These are phyloP conservation scores for Pristionchus entomophagus DNA, from an alignment of 2,888 invertebrate species.

Conservation along the genomic window DNA sequence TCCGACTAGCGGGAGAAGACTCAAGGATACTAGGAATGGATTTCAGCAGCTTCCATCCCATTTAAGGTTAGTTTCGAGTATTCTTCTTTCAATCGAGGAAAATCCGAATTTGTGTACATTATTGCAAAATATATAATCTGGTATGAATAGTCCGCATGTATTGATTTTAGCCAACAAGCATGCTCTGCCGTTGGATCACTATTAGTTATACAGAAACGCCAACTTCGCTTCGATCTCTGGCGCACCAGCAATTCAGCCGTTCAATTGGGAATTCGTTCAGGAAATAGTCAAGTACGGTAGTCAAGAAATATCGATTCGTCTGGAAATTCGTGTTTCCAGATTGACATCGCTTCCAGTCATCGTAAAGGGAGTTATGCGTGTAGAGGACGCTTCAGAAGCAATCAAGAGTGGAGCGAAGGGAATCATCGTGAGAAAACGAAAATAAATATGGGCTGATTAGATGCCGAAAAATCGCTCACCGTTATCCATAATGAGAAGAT, in stretches of 20 bases:
- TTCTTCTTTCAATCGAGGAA: too few relatives aligned
- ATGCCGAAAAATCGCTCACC: neutral
- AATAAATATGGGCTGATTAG: neutral
- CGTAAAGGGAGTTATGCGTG: constrained; percentile 76
- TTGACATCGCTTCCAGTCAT: constrained; percentile 70
- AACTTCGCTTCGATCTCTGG: neutral
- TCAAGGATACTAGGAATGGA: constrained; percentile 87
- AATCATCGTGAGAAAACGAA: constrained; percentile 83
- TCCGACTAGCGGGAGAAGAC: constrained; percentile 84
- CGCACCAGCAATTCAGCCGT: neutral
- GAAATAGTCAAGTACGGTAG: neutral
- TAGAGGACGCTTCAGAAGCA: constrained; percentile 88
- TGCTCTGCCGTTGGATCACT: too few relatives aligned
- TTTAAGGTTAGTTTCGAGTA: constrained; percentile 78
- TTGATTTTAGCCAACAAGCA: too few relatives aligned
- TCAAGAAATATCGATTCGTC: neutral
- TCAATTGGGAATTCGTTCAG: neutral
- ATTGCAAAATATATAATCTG: neutral
- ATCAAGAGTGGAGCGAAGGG: constrained; percentile 85
- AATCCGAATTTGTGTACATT: neutral
- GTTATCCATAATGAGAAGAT: too few relatives aligned
- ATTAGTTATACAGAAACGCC: too few relatives aligned
- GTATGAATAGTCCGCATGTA: too few relatives aligned
- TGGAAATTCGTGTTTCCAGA: constrained; percentile 54
- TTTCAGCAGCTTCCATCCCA: constrained; percentile 88